Conservation (phyloP, 2,797 vertebrate genomes). For the Platyrinchus mystaceus region DNA sequence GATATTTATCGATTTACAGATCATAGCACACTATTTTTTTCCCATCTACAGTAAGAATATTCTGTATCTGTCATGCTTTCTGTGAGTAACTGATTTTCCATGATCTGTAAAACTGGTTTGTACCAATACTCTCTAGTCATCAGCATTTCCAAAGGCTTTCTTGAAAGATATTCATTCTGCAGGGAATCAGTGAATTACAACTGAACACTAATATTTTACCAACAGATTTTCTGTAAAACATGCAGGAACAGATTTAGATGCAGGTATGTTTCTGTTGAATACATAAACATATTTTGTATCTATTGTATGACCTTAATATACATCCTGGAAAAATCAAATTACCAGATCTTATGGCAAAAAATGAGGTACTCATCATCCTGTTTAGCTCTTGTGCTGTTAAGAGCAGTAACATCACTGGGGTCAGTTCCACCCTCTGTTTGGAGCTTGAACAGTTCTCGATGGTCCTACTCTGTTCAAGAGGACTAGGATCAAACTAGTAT, state of each 20-base stretch:
- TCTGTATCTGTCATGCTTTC: conserved; percentile 62
- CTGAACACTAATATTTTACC: neutral
- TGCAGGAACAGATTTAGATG: conserved; percentile 38
- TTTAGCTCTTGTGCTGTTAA: neutral
- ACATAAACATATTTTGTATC: conserved; percentile 29
- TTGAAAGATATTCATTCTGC: conserved; percentile 58
- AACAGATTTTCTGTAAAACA: conserved; percentile 13
- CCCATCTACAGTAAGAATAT: conserved; percentile 66
- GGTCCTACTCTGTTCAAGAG: neutral
- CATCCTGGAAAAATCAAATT: conserved; percentile 1
- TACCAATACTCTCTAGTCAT: conserved; percentile 33
- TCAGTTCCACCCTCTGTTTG: neutral
- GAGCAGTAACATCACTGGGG: neutral
- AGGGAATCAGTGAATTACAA: conserved; percentile 52
- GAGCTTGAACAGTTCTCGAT: neutral
- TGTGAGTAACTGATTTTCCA: conserved; percentile 72
- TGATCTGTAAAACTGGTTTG: conserved; percentile 65
- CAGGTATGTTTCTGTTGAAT: conserved; percentile 39
- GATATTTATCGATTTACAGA: conserved; percentile 72
- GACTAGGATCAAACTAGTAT: neutral
- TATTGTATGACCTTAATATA: neutral
- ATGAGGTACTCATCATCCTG: neutral
- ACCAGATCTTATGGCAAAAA: neutral
- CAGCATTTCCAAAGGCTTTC: conserved; percentile 56
- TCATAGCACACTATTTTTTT: conserved; percentile 60